Percentiles rank a stretch among this genome's conserved stretches.
Conservation (phyloP, 2,888 invertebrate genomes). For the Drosophila mimica region DNA sequence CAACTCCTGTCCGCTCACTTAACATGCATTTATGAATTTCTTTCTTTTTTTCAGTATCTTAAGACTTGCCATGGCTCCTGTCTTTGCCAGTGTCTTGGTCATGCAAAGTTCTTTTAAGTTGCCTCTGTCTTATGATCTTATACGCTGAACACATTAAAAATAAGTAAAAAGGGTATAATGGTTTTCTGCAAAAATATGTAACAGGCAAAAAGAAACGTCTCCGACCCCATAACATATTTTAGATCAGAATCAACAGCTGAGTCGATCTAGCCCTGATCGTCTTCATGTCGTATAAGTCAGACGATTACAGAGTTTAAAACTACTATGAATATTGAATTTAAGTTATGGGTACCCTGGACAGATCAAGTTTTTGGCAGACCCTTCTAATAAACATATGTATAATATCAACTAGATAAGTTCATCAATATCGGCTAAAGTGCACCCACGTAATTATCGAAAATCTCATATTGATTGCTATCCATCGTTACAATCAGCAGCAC, state of each 20-base stretch:
- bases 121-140: conserved; percentile 8
- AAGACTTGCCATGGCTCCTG: conserved; percentile 2
- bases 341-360: not conserved
- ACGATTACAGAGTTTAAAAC: not conserved
- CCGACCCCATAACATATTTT: not conserved
- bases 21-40: conserved; percentile 41
- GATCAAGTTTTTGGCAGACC: not conserved
- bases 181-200: not conserved
- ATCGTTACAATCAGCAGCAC: too few species aligned
- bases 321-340: not conserved
- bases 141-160: not conserved
- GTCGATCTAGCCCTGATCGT: not conserved
- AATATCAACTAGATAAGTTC: too few species aligned
- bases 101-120: conserved; percentile 28
- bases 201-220: not conserved
- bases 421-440: too few species aligned
- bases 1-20: not conserved
- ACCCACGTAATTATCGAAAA: not conserved
- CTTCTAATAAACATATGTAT: too few species aligned
- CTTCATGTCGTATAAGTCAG: not conserved
- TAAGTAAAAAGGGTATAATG: not conserved
- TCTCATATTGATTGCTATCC: not conserved
- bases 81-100: conserved; percentile 31
- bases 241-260: not conserved
- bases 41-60: not conserved